These are phyloP conservation scores for Lanius ludovicianus DNA, from an alignment of 2,113 vertebrate species.

Conservation along the genomic window DNA sequence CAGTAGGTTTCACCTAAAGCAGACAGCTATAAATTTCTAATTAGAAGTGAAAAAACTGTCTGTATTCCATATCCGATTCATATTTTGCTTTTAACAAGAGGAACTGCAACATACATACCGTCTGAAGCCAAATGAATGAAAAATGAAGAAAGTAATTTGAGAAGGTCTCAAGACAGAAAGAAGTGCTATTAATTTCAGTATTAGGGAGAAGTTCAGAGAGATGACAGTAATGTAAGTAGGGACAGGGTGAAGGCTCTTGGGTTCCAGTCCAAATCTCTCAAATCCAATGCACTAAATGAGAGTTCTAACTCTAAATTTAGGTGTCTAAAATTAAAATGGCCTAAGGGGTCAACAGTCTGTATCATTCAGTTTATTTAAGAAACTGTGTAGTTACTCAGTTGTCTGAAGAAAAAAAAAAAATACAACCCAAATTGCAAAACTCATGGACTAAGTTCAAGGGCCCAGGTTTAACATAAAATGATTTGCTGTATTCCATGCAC, in stretches of 20 bases:
- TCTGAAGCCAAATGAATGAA: neutral
- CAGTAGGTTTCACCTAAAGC: neutral
- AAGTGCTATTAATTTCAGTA: neutral
- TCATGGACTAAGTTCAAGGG: neutral
- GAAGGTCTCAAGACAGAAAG: neutral
- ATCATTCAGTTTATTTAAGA: neutral
- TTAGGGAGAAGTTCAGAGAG: neutral
- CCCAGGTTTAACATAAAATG: neutral
- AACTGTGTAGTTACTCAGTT: neutral
- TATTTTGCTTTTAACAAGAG: neutral
- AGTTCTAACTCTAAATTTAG: conserved; percentile 37
- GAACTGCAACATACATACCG: neutral
- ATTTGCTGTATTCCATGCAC: neutral
- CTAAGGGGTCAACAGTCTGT: neutral
- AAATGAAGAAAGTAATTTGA: neutral
- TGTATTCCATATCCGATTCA: neutral
- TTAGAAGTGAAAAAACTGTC: neutral
- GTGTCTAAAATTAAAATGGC: conserved; percentile 32
- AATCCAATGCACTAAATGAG: neutral
- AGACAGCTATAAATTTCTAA: neutral
- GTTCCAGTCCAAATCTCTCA: conserved; percentile 12
- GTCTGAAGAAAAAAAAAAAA: neutral
- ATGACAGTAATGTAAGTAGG: neutral
- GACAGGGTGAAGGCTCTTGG: neutral
- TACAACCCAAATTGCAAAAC: neutral